Evolutionary conservation across 2,113 vertebrate genomes (phyloP).

Genomic region (Coregonus clupeaformis): DNA sequence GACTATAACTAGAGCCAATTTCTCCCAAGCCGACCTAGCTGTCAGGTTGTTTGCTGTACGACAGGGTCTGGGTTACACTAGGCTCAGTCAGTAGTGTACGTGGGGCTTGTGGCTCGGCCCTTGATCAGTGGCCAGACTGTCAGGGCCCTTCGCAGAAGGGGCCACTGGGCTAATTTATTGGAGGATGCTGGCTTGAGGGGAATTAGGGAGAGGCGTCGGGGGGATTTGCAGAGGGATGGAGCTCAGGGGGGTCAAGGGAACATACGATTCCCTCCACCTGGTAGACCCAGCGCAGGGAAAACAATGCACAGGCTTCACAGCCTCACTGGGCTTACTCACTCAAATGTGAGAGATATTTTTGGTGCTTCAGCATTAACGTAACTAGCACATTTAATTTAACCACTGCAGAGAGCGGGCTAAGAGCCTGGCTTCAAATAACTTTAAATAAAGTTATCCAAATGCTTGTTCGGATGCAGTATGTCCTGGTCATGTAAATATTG

Average conservation of each 20-base stretch:
- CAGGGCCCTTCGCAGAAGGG: conserved; percentile 41
- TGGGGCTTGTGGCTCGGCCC: neutral
- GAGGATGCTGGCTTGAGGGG: conserved; percentile 57
- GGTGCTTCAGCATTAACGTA: conserved; percentile 60
- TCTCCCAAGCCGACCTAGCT: too few relatives aligned
- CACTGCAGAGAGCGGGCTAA: conserved; percentile 19
- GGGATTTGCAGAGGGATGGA: conserved; percentile 56
- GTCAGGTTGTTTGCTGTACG: neutral
- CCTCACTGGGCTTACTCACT: conserved; percentile 31
- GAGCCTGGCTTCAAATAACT: conserved; percentile 29
- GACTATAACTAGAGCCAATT: too few relatives aligned
- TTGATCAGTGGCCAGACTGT: conserved; percentile 31
- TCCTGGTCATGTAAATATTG: conserved; percentile 43
- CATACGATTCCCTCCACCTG: conserved; percentile 51
- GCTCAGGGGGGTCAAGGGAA: conserved; percentile 35
- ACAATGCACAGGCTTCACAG: conserved; percentile 32
- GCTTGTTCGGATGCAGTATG: conserved; percentile 30
- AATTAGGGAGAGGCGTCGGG: conserved; percentile 63
- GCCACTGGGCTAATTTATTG: conserved; percentile 62
- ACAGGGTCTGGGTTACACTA: neutral
- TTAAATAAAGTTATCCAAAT: conserved; percentile 52
- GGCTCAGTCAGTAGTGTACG: neutral
- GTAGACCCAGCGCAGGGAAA: conserved; percentile 35
- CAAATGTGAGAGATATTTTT: conserved; percentile 57
- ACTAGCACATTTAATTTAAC: conserved; percentile 57